Conservation (phyloP, 1,140 invertebrate genomes). For the Eueides isabella region DNA sequence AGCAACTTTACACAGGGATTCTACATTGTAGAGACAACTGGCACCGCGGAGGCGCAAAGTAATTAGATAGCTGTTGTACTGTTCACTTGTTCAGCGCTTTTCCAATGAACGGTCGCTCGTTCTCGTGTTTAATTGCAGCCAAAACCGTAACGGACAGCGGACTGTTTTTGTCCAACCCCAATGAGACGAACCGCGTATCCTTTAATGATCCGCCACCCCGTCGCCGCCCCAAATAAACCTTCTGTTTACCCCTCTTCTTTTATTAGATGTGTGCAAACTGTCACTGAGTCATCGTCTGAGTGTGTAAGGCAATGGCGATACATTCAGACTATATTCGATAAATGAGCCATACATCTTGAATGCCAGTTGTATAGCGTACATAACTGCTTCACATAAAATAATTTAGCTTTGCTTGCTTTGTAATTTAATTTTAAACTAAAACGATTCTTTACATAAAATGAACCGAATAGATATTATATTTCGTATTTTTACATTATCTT, state of each 20-base stretch:
- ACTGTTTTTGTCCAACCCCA: conserved; percentile 68
- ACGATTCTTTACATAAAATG: too few relatives aligned
- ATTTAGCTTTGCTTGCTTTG: too few relatives aligned
- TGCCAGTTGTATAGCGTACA: not conserved
- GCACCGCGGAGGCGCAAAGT: conserved; percentile 64
- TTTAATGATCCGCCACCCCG: conserved; percentile 61
- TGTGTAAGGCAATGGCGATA: not conserved
- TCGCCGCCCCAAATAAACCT: conserved; percentile 34
- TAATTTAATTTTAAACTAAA: not conserved
- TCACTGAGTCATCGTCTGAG: conserved; percentile 21
- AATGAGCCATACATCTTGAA: not conserved
- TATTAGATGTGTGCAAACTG: conserved; percentile 36
- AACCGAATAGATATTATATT: too few relatives aligned
- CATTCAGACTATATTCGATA: conserved; percentile 5
- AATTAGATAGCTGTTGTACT: conserved; percentile 73
- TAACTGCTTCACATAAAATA: too few relatives aligned
- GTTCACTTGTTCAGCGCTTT: conserved; percentile 73
- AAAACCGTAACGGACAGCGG: conserved; percentile 69
- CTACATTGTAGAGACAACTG: conserved; percentile 58
- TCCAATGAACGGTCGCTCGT: conserved; percentile 61
- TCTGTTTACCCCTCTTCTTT: conserved; percentile 37
- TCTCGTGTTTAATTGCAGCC: conserved; percentile 73
- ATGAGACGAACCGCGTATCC: conserved; percentile 67
- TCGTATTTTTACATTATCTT: too few relatives aligned
- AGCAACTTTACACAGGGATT: conserved; percentile 61